These are phyloP conservation scores for Lanius ludovicianus DNA, from an alignment of 2,113 vertebrate genomes.

Conservation along the genomic window DNA sequence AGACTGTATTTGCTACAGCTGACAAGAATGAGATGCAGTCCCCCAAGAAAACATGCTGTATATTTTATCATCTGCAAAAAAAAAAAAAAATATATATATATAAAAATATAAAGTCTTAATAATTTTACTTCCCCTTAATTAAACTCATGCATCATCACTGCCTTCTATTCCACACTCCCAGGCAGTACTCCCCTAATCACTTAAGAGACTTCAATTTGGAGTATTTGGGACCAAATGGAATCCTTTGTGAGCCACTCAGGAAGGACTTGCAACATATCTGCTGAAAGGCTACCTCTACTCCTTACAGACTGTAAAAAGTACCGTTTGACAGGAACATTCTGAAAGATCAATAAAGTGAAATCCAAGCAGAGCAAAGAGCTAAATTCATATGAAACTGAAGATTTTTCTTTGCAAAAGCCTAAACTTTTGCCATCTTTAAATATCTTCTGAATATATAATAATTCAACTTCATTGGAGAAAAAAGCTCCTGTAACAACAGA, in stretches of 20 bases:
- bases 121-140: background rate
- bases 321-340: background rate
- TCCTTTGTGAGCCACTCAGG: background rate
- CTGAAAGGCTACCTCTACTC: background rate
- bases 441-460: background rate
- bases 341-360: background rate
- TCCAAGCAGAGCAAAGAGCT: background rate
- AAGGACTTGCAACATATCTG: background rate
- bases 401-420: background rate
- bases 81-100: too few species aligned
- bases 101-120: background rate
- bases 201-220: background rate
- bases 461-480: background rate
- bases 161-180: background rate
- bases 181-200: background rate
- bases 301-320: background rate
- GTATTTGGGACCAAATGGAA: background rate
- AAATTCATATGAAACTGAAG: background rate
- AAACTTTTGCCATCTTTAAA: background rate
- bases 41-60: background rate
- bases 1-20: background rate
- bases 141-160: rapidly evolving
- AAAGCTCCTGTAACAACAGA: background rate
- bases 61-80: background rate
- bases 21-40: background rate